Evolutionary conservation across 2,113 vertebrate genomes (phyloP).

Genomic region (Grantiella picta): DNA sequence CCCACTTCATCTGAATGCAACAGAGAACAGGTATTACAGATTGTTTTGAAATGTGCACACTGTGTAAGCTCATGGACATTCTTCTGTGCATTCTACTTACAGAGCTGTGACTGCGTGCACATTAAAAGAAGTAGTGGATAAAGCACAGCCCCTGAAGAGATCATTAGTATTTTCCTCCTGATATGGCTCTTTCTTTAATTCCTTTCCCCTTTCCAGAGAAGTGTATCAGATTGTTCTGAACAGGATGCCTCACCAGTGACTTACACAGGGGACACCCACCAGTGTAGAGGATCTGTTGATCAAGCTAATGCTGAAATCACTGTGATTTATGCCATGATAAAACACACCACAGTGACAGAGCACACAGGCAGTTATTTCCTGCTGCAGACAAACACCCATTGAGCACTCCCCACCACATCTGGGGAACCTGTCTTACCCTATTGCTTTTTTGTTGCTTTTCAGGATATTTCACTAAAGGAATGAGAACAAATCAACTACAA

Average conservation of each 20-base stretch:
- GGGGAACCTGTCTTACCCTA: background rate
- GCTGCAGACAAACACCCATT: background rate
- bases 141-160: background rate
- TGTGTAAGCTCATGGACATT: background rate
- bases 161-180: background rate
- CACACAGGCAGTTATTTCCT: background rate
- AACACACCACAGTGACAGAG: background rate
- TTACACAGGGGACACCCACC: background rate
- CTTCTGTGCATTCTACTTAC: background rate
- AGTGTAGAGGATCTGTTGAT: background rate
- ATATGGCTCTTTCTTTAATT: background rate
- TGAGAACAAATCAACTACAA: constrained; percentile 9
- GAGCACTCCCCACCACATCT: background rate
- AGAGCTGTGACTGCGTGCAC: background rate
- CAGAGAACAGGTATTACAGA: background rate
- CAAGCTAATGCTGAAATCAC: background rate
- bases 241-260: background rate
- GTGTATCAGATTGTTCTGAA: background rate
- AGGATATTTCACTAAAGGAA: background rate
- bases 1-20: background rate
- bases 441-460: background rate
- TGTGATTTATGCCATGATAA: background rate
- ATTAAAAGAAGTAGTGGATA: background rate
- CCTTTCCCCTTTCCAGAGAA: background rate
- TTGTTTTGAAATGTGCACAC: background rate